Evolutionary conservation across 2,113 vertebrate genomes (phyloP).

Genomic region (Gnathonemus longibarbis): DNA sequence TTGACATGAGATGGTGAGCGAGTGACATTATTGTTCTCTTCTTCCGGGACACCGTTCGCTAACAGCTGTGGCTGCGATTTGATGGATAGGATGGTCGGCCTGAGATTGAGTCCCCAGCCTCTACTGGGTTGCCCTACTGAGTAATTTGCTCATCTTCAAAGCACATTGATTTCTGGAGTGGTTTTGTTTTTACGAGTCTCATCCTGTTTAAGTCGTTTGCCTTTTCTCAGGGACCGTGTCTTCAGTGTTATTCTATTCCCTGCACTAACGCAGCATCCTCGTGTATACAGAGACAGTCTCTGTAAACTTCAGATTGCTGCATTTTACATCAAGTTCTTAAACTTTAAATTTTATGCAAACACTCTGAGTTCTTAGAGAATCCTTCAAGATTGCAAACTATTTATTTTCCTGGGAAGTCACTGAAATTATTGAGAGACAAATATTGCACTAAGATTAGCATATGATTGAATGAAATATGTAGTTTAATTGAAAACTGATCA

Average conservation of each 20-base stretch:
- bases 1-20: not conserved
- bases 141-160: not conserved
- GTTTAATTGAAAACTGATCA: not conserved
- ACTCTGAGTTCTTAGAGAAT: not conserved
- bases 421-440: not conserved
- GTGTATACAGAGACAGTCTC: not conserved
- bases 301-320: not conserved
- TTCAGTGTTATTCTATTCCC: not conserved
- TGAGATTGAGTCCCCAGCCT: not conserved
- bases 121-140: not conserved
- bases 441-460: not conserved
- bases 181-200: not conserved
- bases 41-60: not conserved
- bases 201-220: not conserved
- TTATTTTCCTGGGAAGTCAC: not conserved
- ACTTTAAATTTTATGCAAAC: not conserved
- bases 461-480: not conserved
- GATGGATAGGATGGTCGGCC: not conserved
- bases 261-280: not conserved
- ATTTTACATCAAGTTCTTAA: not conserved
- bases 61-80: not conserved
- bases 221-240: not conserved
- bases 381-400: not conserved
- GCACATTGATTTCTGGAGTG: not conserved
- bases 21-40: not conserved